Conservation (phyloP, 1,140 invertebrate genomes). For the Teleopsis dalmanni region DNA sequence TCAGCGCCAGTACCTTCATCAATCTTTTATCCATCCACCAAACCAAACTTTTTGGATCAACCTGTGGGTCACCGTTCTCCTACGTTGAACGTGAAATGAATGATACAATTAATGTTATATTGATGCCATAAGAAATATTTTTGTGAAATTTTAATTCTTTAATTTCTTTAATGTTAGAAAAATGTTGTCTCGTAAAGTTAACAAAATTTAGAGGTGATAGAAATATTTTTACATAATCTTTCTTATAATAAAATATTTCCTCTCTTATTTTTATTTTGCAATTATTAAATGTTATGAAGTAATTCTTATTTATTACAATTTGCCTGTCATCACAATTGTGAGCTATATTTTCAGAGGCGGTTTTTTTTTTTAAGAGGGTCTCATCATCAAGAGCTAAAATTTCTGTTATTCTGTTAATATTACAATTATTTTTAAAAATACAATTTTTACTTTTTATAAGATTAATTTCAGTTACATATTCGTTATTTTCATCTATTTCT, state of each 20-base stretch:
- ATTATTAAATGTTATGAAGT: background rate
- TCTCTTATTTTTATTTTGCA: conserved; percentile 1
- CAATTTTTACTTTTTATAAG: no score
- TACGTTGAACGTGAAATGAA: no score
- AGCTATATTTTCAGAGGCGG: no score
- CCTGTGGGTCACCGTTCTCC: no score
- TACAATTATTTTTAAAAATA: background rate
- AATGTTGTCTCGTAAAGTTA: background rate
- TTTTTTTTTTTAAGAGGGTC: no score
- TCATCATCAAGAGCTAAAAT: no score
- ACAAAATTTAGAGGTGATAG: background rate
- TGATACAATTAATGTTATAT: background rate
- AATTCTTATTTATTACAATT: background rate
- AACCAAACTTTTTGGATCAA: no score
- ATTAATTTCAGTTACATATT: no score
- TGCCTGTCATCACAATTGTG: background rate
- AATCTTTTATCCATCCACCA: no score
- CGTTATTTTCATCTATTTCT: no score
- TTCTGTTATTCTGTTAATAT: background rate
- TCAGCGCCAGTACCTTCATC: no score
- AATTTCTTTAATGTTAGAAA: background rate
- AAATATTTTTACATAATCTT: no score
- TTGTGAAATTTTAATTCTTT: background rate
- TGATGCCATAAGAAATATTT: background rate
- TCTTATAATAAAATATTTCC: background rate